A percentile compares a stretch with the other conserved stretches of the same genome.
These are phyloP conservation scores for Pituophis catenifer DNA, from an alignment of 2,113 vertebrate genomes.

Conservation along the genomic window DNA sequence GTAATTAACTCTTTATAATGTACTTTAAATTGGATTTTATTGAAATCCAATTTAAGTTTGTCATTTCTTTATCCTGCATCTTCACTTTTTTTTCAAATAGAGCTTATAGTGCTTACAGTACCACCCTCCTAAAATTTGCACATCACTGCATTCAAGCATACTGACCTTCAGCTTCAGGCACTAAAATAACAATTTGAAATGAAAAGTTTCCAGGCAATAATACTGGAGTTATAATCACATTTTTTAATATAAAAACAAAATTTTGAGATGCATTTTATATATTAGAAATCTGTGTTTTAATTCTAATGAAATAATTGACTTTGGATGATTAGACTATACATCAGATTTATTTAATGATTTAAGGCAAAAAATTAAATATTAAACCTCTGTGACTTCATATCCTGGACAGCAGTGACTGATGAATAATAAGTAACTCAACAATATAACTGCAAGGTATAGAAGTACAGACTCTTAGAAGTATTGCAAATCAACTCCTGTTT, in stretches of 20 bases:
- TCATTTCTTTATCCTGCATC: not conserved
- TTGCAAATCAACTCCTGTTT: slow-evolving; percentile 5
- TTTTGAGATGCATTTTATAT: not conserved
- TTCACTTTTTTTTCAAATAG: not conserved
- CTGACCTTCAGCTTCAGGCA: not conserved
- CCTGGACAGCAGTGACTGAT: slow-evolving; percentile 9
- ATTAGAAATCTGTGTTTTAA: not conserved
- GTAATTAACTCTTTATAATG: not conserved
- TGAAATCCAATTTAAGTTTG: not conserved
- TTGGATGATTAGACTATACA: not conserved
- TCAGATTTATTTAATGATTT: slow-evolving; percentile 23
- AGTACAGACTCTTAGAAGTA: slow-evolving; percentile 40
- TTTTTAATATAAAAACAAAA: not conserved
- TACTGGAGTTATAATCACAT: slow-evolving; percentile 23
- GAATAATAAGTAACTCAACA: slow-evolving; percentile 22
- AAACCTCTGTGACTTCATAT: not conserved
- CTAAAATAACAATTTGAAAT: slow-evolving; percentile 6
- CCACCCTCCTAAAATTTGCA: not conserved
- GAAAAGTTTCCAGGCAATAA: not conserved
- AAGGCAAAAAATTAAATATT: slow-evolving; percentile 5
- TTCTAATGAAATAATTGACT: slow-evolving; percentile 34
- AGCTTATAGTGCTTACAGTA: not conserved
- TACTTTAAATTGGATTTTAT: not conserved
- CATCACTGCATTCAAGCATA: not conserved
- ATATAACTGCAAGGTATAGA: slow-evolving; percentile 43